Base-by-base conservation (phyloP, 2,113 vertebrate species). In the Xiphophorus maculatus region DNA sequence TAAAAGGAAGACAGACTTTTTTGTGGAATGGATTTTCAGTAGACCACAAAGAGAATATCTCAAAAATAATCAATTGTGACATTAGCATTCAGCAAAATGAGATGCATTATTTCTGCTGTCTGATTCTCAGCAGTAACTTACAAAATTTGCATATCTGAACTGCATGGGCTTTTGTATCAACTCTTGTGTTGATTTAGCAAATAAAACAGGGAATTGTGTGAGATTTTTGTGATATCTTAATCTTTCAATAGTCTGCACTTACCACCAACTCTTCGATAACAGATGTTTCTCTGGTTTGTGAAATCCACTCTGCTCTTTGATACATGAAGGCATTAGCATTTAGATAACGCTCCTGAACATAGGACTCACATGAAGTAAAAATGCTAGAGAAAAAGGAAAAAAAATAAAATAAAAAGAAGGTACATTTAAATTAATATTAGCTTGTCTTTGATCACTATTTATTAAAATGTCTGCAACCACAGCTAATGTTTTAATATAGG, bases 321-420 rank as follows among this genome's bases (percentile, higher is more conserved):
- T 91, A 88, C 90, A 89, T 77, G 74, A 90, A 84, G 84, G 85
- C 92, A 94, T 95, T 95, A 94, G 94, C 94, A 95, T 95, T 94
- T 94, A 94, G 94, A 94, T 94, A 92, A 94, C 92, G 84, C 87
- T 78, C 80, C 76, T 86, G 90, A 91, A 92, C 86, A 84, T 85
- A 44, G 75, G 82, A 87, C 84, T 71, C 76, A 68, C 78, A 88
- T 84, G 90, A 93, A 92, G 83, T 85, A 81, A 85, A 92, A 88
- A 89, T 69, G 83, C 84, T 80, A 82, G 27, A n/a, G 80, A 90
- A 91, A 88, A 93, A 93, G 92, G 79, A 58, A 58, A 58, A 25
- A 12, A 37, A 28, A 28, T 28, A 28, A 11, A 11, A 93, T 91
- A 83, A 93, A 91, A 83, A 78, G 75, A 86, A 82, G 86, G 87